Conservation (phyloP, 2,113 vertebrate genomes). For the Casuarius casuarius region DNA sequence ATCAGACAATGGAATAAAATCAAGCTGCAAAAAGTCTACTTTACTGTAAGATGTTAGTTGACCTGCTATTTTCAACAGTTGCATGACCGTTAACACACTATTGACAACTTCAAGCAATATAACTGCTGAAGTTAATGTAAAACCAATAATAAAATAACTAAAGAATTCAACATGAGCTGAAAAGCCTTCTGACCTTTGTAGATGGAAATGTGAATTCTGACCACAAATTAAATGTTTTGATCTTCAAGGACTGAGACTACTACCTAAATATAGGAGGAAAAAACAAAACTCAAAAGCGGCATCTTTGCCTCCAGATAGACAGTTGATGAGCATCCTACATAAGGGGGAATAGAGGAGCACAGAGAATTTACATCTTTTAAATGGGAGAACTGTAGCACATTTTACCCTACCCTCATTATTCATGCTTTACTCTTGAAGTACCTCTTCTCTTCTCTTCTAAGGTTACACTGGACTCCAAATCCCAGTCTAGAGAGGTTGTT, state of each 20-base stretch:
- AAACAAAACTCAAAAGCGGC: neutral
- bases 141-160: neutral
- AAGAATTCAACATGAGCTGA: neutral
- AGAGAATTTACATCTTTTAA: neutral
- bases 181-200: neutral
- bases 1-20: neutral
- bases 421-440: neutral
- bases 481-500: no score
- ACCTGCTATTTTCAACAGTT: neutral
- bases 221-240: neutral
- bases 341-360: neutral
- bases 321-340: neutral
- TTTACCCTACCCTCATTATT: neutral
- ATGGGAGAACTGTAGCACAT: neutral
- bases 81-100: neutral
- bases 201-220: neutral
- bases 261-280: neutral
- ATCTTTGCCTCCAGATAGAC: neutral
- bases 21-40: neutral
- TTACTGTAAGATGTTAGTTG: neutral
- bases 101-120: no score
- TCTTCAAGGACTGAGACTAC: neutral
- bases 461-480: neutral
- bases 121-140: neutral
- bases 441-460: neutral